Base-by-base conservation (phyloP, 2,888 invertebrate species). In the Cerastis rubricosa region DNA sequence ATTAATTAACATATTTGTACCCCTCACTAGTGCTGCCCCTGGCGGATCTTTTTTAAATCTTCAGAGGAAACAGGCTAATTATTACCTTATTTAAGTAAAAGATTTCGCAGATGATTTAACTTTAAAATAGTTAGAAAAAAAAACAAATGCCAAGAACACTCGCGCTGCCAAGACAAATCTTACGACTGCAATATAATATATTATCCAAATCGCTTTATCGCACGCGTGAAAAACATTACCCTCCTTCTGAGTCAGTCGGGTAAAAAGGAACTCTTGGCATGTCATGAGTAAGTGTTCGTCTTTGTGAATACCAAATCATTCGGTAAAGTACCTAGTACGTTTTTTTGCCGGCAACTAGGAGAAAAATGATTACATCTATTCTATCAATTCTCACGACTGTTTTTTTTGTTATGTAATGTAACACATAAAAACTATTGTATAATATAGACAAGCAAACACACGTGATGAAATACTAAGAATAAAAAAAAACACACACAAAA, bases 301-400 rank as follows among this genome's bases (percentile, higher is more conserved):
- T 43, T 5, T 9, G 14, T 64, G 43, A 64, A 19, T 59, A 74
- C 43, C 43, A 29, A 54, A 19, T 29, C 43, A 43, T 17, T 29
- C 43, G 74, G 43, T 54, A 29, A 71, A 71, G 25, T 25, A 68
- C 35, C 29, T 22, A 19, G 49, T 61, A 59, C 17, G 25, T 25
- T 25, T 59, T 61, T 77, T 59, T 74, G 8, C 22, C 40, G 77
- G 17, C 17, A 3, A 47, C 40, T 49, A 14, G 17, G 22, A 40
- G 11, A 49, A 77, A 77, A 77, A 61, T 40, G 5, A 49, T 49
- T 76, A 47, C 25, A 43, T 76, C 22, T 29, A 61, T 49, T 76
- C 22, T 43, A 64, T 63, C 65, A 74, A 77, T 63, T n/a, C 43
- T 8, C 47, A 47, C 2, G 17, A 11, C 19, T 74, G n/a, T 74